phyloP scores from a whole-genome alignment of 2,113 vertebrate genomes.

The Ifrita kowaldi region DNA sequence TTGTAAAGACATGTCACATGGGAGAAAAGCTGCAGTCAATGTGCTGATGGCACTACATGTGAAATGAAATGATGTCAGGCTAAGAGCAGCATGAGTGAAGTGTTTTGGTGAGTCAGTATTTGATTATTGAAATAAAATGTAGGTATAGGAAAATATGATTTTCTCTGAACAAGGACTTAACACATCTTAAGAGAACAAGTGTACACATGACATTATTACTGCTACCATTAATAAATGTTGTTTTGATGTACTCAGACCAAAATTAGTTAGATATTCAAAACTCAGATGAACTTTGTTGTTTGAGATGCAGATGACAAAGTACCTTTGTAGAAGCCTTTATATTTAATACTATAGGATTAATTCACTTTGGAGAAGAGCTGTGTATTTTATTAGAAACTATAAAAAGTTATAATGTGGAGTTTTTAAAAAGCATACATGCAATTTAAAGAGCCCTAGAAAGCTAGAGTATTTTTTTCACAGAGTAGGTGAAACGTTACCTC shows the following conservation, averaged over 20 bases:
- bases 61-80: not conserved
- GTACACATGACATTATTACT: not conserved
- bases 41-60: not conserved
- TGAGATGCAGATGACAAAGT: not conserved
- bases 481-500: not conserved
- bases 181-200: not conserved
- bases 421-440: not conserved
- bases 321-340: not conserved
- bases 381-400: not conserved
- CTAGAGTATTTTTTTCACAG: not conserved
- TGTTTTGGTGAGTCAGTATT: slow-evolving; percentile 36
- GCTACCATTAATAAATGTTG: not conserved
- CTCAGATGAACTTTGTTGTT: not conserved
- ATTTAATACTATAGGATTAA: not conserved
- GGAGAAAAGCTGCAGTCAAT: not conserved
- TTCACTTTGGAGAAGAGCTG: not conserved
- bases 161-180: not conserved
- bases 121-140: slow-evolving; percentile 13
- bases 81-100: slow-evolving; percentile 18
- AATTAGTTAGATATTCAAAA: not conserved
- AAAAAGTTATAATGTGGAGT: not conserved
- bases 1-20: not conserved
- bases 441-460: not conserved
- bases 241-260: not conserved
- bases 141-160: not conserved